A percentile compares a stretch with the other conserved stretches of the same genome.
phyloP scores from a whole-genome alignment of 2,797 vertebrate species.

The Coendou prehensilis region DNA sequence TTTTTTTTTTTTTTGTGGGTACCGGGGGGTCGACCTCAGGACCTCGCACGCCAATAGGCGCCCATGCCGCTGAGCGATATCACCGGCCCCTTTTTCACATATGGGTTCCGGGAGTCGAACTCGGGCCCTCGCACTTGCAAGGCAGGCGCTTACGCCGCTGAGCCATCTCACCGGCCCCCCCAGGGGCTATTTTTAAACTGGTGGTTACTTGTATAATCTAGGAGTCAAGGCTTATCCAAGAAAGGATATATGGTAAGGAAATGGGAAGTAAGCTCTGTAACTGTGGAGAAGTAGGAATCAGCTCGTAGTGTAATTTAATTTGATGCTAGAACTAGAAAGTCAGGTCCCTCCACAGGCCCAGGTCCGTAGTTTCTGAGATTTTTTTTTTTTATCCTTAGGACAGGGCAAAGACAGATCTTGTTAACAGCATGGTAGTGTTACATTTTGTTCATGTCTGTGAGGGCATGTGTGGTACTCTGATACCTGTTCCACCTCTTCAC shows the following conservation, averaged over 20 bases:
- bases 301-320: neutral
- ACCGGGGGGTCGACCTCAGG: no score
- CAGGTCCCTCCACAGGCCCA: neutral
- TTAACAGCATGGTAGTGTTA: neutral
- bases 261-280: neutral
- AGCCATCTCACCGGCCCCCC: no score
- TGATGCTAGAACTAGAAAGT: neutral
- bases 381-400: neutral
- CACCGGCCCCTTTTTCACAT: no score
- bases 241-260: constrained; percentile 1
- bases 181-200: neutral
- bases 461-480: neutral
- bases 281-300: constrained; percentile 19
- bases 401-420: neutral
- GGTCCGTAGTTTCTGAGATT: constrained; percentile 9
- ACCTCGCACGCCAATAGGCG: no score
- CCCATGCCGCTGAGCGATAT: no score
- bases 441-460: neutral
- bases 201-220: constrained; percentile 12
- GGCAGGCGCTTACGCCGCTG: no score
- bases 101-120: no score
- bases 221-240: neutral
- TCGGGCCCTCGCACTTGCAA: no score
- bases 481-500: neutral
- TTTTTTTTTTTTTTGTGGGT: no score